Evolutionary conservation across 2,888 invertebrate genomes (phyloP), one percentile per base, ranked within the genome.

Genomic region (Ecliptopera silaceata): DNA sequence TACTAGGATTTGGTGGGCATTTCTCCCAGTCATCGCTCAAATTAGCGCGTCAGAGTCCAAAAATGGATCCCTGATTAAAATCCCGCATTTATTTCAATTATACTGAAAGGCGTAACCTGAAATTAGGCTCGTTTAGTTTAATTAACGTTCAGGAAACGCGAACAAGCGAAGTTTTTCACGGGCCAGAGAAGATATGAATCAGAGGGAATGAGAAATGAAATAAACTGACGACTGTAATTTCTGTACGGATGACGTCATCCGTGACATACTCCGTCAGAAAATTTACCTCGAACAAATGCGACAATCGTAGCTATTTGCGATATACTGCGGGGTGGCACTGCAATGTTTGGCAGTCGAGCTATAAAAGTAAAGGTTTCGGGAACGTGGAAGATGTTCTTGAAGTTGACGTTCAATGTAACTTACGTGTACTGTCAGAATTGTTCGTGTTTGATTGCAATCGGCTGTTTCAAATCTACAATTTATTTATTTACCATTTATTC

Each of bases 31-130:
- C 61, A 61, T 63, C 52, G 55, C 55, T 63, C 44, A 44, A 61
- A 58, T 61, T 63, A 61, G 41, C 61, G 44, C 45, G 59, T 56
- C 55, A 57, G 47, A 62, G 63, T 67, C 59, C 65, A 47, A 47
- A 61, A 66, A 63, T 63, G 69, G 64, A 63, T 75, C 71, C 68
- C 72, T 81, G 77, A 83, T 84, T 80, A 84, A 85, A 84, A 82
- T 74, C 75, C 77, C 72, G 69, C 83, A 79, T 86, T 84, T 83
- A 84, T 86, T 86, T 85, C 85, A 86, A 84, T 86, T 86, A 84
- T 70, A 66, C 67, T 77, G 77, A 79, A 81, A 81, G 79, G 79
- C 75, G 79, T 80, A 75, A 79, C 77, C 79, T 79, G 76, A 79
- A 86, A 86, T 84, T 83, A 79, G 80, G 74, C 82, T 75, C 83